Evolutionary conservation across 2,888 invertebrate species (phyloP).

Genomic region (Lycocerus yunnanus): DNA sequence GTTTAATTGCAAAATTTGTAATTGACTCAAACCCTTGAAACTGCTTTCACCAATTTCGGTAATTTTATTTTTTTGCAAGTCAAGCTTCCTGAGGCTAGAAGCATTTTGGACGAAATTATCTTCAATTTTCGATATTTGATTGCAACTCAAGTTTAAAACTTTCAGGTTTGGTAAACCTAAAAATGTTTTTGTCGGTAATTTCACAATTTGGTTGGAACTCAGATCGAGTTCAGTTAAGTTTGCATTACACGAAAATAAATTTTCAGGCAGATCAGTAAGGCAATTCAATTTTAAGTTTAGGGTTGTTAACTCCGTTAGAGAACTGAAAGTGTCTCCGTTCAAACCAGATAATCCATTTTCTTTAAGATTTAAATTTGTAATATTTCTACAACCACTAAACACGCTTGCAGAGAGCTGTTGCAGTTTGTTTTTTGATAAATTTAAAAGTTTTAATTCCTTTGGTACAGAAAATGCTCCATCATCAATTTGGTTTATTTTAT

Average conservation of each 20-base stretch:
- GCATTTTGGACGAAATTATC: constrained; percentile 30
- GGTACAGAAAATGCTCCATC: background rate
- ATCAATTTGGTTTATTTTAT: background rate
- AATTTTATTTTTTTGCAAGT: constrained; percentile 33
- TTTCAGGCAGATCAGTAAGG: background rate
- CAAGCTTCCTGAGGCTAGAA: constrained; percentile 28
- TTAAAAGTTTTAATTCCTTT: background rate
- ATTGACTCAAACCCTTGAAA: constrained; percentile 21
- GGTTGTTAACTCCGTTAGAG: background rate
- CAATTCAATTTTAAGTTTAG: background rate
- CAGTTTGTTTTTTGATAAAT: constrained; percentile 2
- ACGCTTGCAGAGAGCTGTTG: background rate
- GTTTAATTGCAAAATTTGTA: constrained; percentile 32
- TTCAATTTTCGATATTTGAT: constrained; percentile 24
- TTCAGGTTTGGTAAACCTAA: background rate
- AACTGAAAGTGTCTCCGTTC: background rate
- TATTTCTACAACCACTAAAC: background rate
- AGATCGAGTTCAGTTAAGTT: background rate
- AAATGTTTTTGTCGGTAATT: background rate
- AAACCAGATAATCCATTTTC: background rate
- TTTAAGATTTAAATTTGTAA: background rate
- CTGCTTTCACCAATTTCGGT: constrained; percentile 5
- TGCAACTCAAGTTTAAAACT: background rate
- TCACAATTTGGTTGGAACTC: background rate
- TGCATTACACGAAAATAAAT: background rate